Evolutionary conservation across 2,797 vertebrate species (phyloP), one percentile per base, ranked within the genome.

Genomic region (Sebastes paucispinis): DNA sequence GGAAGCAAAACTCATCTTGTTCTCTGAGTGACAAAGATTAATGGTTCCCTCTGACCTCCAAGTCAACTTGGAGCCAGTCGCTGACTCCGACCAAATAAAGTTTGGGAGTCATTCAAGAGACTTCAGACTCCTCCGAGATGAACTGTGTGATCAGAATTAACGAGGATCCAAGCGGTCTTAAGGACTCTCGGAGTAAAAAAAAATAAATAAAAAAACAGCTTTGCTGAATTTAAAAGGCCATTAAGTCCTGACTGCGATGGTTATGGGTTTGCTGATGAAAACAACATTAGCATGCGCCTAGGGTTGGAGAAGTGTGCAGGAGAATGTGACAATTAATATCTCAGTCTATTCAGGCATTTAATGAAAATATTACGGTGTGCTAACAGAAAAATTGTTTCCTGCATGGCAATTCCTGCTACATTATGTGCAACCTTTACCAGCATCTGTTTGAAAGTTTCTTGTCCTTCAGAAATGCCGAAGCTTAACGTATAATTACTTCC

Each of bases 321-420:
- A 66, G 79, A 88, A 93, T 81, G 83, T 77, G 69, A 69, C 90
- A 91, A 89, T 91, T 95, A 91, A 92, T 91, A 92, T 88, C 77
- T 87, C 78, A 87, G 87, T 85, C 88, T 90, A 92, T 92, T 93
- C 86, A 89, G 87, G 77, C 90, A 91, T 94, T 93, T 91, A 92
- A 93, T 92, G 86, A 87, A 92, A 93, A 90, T 86, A 87, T 91
- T 87, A 91, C 54, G 16, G 83, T 43, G 69, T 29, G 77, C 81
- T 76, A 86, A 80, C 80, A 83, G 68, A 89, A 89, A 80, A 88
- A 80, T 25, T 36, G 73, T 86, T 87, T 78, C 63, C 65, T 80
- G 64, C 73, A 60, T 63, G 64, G 80, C 69, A 84, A 90, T 88
- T 90, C 86, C 34, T 73, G 32, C 36, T 52, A 57, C 55, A 52